Evolutionary conservation across 2,888 invertebrate genomes (phyloP).

Genomic region (Diarsia brunnea): DNA sequence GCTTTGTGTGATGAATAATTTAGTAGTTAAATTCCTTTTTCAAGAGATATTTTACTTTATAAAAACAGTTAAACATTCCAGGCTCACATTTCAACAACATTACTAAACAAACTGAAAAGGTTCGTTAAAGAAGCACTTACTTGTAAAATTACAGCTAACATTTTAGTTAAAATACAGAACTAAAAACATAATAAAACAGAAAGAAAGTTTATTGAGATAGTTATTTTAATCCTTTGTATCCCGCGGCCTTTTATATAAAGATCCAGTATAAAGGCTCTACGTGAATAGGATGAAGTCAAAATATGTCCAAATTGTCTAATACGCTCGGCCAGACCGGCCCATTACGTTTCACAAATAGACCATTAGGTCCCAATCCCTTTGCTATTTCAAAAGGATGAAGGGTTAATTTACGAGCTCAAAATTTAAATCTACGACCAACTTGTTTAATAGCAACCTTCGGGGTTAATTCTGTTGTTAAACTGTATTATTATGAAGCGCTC

Average conservation of each 20-base stretch:
- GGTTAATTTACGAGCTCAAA: constrained; percentile 90
- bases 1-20: background rate
- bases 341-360: constrained; percentile 90
- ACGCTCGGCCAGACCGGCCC: constrained; percentile 86
- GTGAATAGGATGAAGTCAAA: constrained; percentile 85
- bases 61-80: constrained; percentile 12
- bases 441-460: constrained; percentile 87
- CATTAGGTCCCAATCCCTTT: constrained; percentile 90
- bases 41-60: background rate
- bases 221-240: constrained; percentile 65
- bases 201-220: constrained; percentile 62
- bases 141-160: constrained; percentile 24
- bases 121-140: constrained; percentile 31
- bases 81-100: constrained; percentile 22
- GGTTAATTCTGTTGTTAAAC: constrained; percentile 88
- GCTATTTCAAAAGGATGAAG: constrained; percentile 90
- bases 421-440: constrained; percentile 90
- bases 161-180: constrained; percentile 42
- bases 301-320: constrained; percentile 88
- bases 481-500: constrained; percentile 83
- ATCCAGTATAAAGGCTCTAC: constrained; percentile 75
- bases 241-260: constrained; percentile 71
- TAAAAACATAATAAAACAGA: constrained; percentile 47
- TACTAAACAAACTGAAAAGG: constrained; percentile 9
- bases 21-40: background rate